These are phyloP conservation scores for Drosophila subquinaria DNA, from an alignment of 2,888 invertebrate species.

Conservation along the genomic window DNA sequence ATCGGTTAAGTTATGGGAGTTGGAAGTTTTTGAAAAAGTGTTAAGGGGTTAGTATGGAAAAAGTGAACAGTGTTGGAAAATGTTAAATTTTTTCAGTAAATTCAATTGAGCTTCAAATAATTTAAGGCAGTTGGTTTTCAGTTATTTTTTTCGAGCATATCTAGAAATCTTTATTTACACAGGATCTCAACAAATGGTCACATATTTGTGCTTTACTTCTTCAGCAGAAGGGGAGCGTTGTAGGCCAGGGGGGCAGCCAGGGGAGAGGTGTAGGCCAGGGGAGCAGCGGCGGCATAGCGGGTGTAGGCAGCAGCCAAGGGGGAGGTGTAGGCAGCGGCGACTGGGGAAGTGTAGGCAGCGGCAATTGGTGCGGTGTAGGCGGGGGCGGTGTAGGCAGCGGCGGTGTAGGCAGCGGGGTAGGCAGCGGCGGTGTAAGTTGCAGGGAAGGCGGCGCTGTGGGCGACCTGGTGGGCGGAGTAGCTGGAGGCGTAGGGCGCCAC, in stretches of 20 bases:
- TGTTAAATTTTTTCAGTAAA: too few species aligned
- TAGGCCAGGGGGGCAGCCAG: conserved; percentile 33
- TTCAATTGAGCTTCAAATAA: conserved; percentile 28
- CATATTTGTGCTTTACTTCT: conserved; percentile 60
- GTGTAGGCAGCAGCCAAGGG: conserved; percentile 46
- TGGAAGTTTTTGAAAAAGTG: not conserved
- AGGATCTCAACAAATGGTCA: conserved; percentile 36
- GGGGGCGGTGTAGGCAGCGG: conserved; percentile 57
- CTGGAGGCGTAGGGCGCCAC: conserved; percentile 83
- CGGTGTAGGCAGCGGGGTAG: conserved; percentile 73
- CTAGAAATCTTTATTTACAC: conserved; percentile 68
- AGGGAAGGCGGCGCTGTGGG: conserved; percentile 80
- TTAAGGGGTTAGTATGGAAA: too few species aligned
- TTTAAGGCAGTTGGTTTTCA: conserved; percentile 28
- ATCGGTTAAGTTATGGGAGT: not conserved
- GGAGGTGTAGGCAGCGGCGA: conserved; percentile 48
- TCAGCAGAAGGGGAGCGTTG: conserved; percentile 63
- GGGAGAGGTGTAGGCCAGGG: conserved; percentile 31
- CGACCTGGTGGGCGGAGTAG: conserved; percentile 71
- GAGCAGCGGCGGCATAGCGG: conserved; percentile 8
- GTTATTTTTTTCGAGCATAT: conserved; percentile 29
- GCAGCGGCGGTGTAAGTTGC: conserved; percentile 73
- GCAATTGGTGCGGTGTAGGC: not conserved
- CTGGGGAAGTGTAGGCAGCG: conserved; percentile 22
- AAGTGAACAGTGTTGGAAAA: too few species aligned